Evolutionary conservation across 2,888 invertebrate genomes (phyloP).

Genomic region (Agrochola lychnidis): DNA sequence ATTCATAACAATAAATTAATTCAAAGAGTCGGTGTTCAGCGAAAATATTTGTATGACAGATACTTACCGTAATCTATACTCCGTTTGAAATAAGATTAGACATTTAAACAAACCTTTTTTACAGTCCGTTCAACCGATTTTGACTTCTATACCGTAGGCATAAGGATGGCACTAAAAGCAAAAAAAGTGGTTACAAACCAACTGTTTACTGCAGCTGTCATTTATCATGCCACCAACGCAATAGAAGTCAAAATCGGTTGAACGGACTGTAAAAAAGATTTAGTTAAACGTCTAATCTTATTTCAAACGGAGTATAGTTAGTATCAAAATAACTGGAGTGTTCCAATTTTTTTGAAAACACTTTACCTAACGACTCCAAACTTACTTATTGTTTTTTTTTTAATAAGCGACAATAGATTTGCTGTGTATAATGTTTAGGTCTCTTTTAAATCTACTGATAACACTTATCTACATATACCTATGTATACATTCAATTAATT

Average conservation of each 20-base stretch:
- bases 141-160: too few relatives aligned
- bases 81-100: too few relatives aligned
- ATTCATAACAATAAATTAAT: not conserved
- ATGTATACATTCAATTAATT: not conserved
- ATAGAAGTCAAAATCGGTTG: too few relatives aligned
- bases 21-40: not conserved
- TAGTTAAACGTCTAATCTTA: too few relatives aligned
- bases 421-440: not conserved
- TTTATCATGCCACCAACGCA: too few relatives aligned
- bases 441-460: not conserved
- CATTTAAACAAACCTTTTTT: too few relatives aligned
- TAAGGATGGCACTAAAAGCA: too few relatives aligned
- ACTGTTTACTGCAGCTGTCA: too few relatives aligned
- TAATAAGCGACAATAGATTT: not conserved
- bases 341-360: not conserved
- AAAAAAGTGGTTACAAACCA: too few relatives aligned
- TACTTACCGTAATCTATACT: not conserved
- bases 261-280: too few relatives aligned
- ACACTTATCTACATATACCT: constrained; percentile 1
- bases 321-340: not conserved
- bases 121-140: too few relatives aligned
- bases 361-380: not conserved
- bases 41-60: not conserved
- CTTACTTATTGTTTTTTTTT: not conserved
- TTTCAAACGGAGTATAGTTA: too few relatives aligned